Conservation (phyloP, 2,888 invertebrate genomes). For the Dryocosmus kuriphilus region DNA sequence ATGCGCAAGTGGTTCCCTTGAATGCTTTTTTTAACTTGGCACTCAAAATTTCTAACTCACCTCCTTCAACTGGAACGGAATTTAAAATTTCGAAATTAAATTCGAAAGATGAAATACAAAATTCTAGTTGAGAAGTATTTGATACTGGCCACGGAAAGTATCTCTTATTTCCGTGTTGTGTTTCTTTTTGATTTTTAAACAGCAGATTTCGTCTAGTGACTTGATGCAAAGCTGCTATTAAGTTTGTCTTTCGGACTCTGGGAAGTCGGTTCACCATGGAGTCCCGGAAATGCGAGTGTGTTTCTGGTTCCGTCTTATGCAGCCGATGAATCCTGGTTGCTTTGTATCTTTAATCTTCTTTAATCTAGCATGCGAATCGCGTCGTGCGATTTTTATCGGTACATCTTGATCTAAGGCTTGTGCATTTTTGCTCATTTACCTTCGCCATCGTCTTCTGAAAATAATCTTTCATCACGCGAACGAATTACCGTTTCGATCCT, state of each 20-base stretch:
- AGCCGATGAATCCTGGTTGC: constrained; percentile 35
- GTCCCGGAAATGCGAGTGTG: constrained; percentile 40
- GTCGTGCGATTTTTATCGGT: constrained; percentile 46
- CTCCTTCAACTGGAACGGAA: neutral
- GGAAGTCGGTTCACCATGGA: constrained; percentile 39
- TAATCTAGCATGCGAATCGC: constrained; percentile 43
- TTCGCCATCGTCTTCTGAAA: constrained; percentile 27
- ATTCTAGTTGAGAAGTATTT: neutral
- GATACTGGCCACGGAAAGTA: constrained; percentile 4
- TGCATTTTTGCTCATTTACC: constrained; percentile 38
- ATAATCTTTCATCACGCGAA: constrained; percentile 25
- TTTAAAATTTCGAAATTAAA: constrained; percentile 1
- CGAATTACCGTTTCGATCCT: constrained; percentile 36
- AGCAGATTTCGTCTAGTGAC: constrained; percentile 16
- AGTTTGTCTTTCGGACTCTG: constrained; percentile 32
- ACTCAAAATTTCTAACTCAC: neutral
- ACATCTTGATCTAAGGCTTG: constrained; percentile 40
- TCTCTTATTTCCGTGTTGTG: constrained; percentile 8
- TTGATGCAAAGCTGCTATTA: constrained; percentile 1
- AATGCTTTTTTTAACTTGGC: constrained; percentile 17
- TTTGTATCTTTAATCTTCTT: constrained; percentile 23
- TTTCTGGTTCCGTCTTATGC: constrained; percentile 26
- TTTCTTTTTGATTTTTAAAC: neutral
- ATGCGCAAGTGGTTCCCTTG: constrained; percentile 20
- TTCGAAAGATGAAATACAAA: neutral